phyloP scores from a whole-genome alignment of 2,113 vertebrate species.

The Polypterus bichir region DNA sequence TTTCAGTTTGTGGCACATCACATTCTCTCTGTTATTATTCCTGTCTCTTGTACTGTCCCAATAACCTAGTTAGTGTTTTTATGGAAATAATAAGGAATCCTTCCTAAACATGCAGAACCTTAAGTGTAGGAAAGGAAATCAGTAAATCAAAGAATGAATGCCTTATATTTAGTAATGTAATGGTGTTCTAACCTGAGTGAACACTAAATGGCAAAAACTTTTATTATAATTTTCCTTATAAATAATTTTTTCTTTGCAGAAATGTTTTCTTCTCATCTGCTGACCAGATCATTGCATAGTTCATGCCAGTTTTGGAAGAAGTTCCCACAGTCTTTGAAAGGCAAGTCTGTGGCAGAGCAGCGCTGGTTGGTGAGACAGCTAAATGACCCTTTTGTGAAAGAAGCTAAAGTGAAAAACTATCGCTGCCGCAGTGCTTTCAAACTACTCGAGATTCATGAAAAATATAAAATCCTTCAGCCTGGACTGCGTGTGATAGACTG shows the following conservation, averaged over 20 bases:
- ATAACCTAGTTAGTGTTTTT: too few relatives aligned
- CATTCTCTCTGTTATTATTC: too few relatives aligned
- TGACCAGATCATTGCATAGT: constrained; percentile 39
- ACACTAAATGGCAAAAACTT: background rate
- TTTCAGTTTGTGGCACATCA: too few relatives aligned
- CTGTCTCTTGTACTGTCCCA: too few relatives aligned
- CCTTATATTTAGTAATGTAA: too few relatives aligned
- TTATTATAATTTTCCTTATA: background rate
- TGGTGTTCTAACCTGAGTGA: background rate
- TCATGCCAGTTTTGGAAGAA: constrained; percentile 27
- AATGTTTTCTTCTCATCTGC: background rate
- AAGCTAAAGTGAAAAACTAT: constrained; percentile 48
- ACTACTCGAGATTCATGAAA: constrained; percentile 71
- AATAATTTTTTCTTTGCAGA: constrained; percentile 19
- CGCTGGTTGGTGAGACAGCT: constrained; percentile 66
- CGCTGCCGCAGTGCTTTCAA: constrained; percentile 91
- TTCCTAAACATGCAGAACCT: too few relatives aligned
- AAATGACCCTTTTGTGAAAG: constrained; percentile 80
- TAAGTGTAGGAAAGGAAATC: too few relatives aligned
- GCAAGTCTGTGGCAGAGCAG: constrained; percentile 49
- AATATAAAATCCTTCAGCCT: constrained; percentile 51
- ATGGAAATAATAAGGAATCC: too few relatives aligned
- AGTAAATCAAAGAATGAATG: too few relatives aligned
- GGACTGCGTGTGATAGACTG: constrained; percentile 75
- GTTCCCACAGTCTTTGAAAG: constrained; percentile 23